Percentiles rank a stretch among this genome's conserved stretches.
phyloP scores from a whole-genome alignment of 2,797 vertebrate species.

The Rhadinocentrus ornatus region DNA sequence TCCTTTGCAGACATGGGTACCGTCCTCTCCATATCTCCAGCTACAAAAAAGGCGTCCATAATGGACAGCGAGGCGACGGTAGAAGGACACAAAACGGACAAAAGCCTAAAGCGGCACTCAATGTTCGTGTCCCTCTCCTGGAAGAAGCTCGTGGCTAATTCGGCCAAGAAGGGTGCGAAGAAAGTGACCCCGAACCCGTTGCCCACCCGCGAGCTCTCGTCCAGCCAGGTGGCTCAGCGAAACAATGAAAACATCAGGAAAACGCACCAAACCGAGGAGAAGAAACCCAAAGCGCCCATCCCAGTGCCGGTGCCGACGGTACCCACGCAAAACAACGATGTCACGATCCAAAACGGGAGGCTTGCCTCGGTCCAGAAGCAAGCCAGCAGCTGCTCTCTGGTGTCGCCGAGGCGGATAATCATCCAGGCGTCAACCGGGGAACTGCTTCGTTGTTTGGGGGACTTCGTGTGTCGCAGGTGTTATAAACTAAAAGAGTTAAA shows the following conservation, averaged over 20 bases:
- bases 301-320: constrained; percentile 83
- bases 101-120: constrained; percentile 89
- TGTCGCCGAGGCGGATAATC: constrained; percentile 89
- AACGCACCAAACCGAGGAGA: constrained; percentile 86
- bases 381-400: constrained; percentile 72
- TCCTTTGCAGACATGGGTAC: constrained; percentile 89
- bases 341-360: constrained; percentile 48
- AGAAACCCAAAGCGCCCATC: constrained; percentile 82
- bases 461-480: constrained; percentile 95
- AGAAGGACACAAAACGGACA: constrained; percentile 83
- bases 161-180: constrained; percentile 88
- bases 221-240: constrained; percentile 79
- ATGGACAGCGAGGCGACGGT: constrained; percentile 79
- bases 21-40: constrained; percentile 91
- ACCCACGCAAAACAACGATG: constrained; percentile 59
- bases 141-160: constrained; percentile 89
- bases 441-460: constrained; percentile 93
- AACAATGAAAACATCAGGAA: constrained; percentile 80
- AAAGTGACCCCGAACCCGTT: constrained; percentile 77
- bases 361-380: constrained; percentile 77
- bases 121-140: constrained; percentile 91
- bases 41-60: constrained; percentile 79
- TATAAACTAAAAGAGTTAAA: constrained; percentile 91
- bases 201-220: constrained; percentile 52
- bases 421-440: constrained; percentile 97